phyloP scores from a whole-genome alignment of 2,888 invertebrate genomes.

The Bursaphelenchus okinawaensis region DNA sequence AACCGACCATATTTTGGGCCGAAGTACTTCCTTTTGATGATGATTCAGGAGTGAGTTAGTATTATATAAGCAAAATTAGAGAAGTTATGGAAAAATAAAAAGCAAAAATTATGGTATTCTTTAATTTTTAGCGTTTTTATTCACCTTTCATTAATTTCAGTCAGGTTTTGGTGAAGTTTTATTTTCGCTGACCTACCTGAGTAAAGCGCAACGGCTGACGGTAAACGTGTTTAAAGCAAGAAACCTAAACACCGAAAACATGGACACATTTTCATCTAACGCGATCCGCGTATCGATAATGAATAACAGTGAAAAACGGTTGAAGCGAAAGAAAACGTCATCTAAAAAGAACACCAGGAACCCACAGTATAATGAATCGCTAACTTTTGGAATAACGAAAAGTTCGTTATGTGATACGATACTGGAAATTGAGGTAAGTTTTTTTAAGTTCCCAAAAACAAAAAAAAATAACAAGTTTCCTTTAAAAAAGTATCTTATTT shows the following conservation, averaged over 20 bases:
- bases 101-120: too few species aligned
- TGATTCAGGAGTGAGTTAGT: slow-evolving; percentile 42
- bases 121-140: too few species aligned
- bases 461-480: too few species aligned
- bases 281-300: slow-evolving; percentile 47
- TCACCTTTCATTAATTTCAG: slow-evolving; percentile 33
- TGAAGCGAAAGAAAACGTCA: slow-evolving; percentile 53
- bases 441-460: neutral
- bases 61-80: too few species aligned
- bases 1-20: slow-evolving; percentile 56
- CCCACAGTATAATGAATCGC: slow-evolving; percentile 53
- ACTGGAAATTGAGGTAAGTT: slow-evolving; percentile 47
- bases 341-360: slow-evolving; percentile 42
- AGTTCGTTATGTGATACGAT: slow-evolving; percentile 49
- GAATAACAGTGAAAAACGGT: slow-evolving; percentile 39
- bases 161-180: slow-evolving; percentile 64
- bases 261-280: slow-evolving; percentile 33
- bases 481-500: too few species aligned
- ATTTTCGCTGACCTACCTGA: slow-evolving; percentile 64
- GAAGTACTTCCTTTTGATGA: slow-evolving; percentile 57
- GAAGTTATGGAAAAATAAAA: neutral
- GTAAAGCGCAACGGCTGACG: slow-evolving; percentile 65
- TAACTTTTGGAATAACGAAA: slow-evolving; percentile 51
- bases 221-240: slow-evolving; percentile 65
- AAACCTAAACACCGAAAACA: slow-evolving; percentile 61